Evolutionary conservation across 2,113 vertebrate species (phyloP).

Genomic region (Phaetusa simplex): DNA sequence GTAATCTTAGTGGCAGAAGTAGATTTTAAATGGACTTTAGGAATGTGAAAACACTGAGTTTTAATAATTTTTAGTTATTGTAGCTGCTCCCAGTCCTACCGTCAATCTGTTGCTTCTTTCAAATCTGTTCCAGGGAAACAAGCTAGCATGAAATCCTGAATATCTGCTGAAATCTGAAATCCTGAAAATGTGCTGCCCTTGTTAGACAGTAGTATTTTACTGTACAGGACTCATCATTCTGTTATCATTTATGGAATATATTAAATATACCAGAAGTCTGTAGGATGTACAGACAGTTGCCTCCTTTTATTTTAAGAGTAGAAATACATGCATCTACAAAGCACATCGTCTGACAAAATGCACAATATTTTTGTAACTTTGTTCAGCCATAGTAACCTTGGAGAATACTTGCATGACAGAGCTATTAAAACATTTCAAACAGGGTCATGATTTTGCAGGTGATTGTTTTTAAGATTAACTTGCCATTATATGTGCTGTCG

Average conservation of each 20-base stretch:
- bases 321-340: not conserved
- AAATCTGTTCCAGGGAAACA: not conserved
- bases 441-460: constrained; percentile 18
- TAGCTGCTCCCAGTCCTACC: not conserved
- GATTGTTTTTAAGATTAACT: constrained; percentile 41
- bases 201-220: not conserved
- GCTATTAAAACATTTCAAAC: constrained; percentile 3
- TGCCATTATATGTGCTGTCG: constrained; percentile 32
- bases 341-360: not conserved
- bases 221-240: not conserved
- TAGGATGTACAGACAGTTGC: not conserved
- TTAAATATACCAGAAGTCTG: not conserved
- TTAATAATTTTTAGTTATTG: not conserved
- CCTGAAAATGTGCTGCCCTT: not conserved
- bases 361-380: not conserved
- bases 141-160: not conserved
- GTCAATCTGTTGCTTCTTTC: not conserved
- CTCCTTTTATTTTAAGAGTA: not conserved
- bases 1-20: not conserved
- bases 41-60: not conserved
- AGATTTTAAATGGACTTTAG: not conserved
- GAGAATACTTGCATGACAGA: not conserved
- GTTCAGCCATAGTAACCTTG: not conserved
- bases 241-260: not conserved
- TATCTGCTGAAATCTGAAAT: not conserved